A percentile compares a stretch with the other conserved stretches of the same genome.
phyloP scores from a whole-genome alignment of 2,113 vertebrate genomes.

The Corythornis vintsioides region DNA sequence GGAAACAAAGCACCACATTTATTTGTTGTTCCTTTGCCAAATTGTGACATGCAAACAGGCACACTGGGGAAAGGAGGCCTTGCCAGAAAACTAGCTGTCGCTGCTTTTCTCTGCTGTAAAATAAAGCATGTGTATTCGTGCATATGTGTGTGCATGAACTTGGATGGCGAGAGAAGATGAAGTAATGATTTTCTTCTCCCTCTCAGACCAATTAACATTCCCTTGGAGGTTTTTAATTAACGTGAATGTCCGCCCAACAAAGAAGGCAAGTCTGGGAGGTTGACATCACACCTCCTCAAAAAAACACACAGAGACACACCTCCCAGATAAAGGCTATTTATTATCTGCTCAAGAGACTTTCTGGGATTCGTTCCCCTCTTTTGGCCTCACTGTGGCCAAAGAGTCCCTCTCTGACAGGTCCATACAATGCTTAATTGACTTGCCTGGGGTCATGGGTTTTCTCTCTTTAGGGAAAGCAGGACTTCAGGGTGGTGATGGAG shows the following conservation, averaged over 20 bases:
- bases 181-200: neutral
- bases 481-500: conserved; percentile 24
- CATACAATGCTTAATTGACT: conserved; percentile 66
- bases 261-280: conserved; percentile 22
- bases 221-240: conserved; percentile 64
- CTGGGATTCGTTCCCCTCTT: conserved; percentile 31
- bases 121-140: neutral
- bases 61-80: neutral
- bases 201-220: conserved; percentile 48
- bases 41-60: neutral
- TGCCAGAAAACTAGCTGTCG: neutral
- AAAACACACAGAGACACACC: conserved; percentile 52
- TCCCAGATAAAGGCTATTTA: conserved; percentile 61
- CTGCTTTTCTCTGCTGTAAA: neutral
- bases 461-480: conserved; percentile 38
- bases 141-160: neutral
- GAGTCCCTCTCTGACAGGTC: conserved; percentile 56
- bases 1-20: neutral
- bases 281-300: conserved; percentile 55
- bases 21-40: neutral
- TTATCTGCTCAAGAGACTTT: conserved; percentile 57
- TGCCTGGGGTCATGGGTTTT: conserved; percentile 52
- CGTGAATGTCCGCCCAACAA: conserved; percentile 14
- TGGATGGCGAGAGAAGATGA: neutral
- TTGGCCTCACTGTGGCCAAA: conserved; percentile 32